phyloP scores from a whole-genome alignment of 2,888 invertebrate species.

The Coremacera marginata region DNA sequence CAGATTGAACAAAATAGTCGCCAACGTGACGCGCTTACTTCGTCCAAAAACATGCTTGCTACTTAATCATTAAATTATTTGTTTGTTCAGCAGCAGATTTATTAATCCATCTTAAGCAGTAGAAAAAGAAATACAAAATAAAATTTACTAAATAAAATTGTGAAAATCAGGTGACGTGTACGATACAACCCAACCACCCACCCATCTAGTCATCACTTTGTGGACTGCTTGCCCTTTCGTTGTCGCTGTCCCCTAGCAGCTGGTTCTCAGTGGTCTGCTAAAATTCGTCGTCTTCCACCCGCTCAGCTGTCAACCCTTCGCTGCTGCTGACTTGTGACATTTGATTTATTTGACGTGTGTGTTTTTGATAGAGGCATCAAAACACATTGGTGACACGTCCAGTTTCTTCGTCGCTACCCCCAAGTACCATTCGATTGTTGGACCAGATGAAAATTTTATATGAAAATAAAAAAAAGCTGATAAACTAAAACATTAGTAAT shows the following conservation, averaged over 20 bases:
- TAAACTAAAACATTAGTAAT: not conserved
- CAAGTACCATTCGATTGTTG: not conserved
- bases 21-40: constrained; percentile 1
- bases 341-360: constrained; percentile 67
- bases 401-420: not conserved
- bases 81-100: constrained; percentile 34
- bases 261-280: not conserved
- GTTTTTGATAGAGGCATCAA: constrained; percentile 65
- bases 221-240: not conserved
- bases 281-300: not conserved
- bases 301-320: constrained; percentile 29
- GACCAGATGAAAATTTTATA: not conserved
- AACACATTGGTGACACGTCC: constrained; percentile 49
- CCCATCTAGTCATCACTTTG: not conserved
- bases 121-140: not conserved
- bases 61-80: constrained; percentile 63
- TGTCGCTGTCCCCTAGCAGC: not conserved
- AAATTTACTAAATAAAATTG: constrained; percentile 1
- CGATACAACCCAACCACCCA: constrained; percentile 4
- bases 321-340: constrained; percentile 58
- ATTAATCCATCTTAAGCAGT: constrained; percentile 8
- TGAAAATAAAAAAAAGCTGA: not conserved
- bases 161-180: not conserved
- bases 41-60: constrained; percentile 45
- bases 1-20: not conserved